Base-by-base conservation (phyloP, 2,113 vertebrate genomes). In the Hassar affinis region DNA sequence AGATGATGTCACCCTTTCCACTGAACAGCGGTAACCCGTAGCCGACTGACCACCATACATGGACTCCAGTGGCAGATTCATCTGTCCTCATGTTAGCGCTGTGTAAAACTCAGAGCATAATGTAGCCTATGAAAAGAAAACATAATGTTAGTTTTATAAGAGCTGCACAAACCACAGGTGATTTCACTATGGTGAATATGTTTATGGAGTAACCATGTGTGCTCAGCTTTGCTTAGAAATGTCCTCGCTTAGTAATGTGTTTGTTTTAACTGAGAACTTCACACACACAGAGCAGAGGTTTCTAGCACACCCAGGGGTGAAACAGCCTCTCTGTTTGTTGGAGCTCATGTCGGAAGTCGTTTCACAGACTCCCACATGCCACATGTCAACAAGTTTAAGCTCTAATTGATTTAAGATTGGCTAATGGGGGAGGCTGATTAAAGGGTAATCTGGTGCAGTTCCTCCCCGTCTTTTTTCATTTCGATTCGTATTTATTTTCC, bases 401-500 rank as follows among this genome's bases (percentile, higher is more conserved):
- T 86, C 87, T 90, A 88, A 87, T 85, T 85, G 79, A 69, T 79
- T 89, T 81, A 88, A 87, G 88, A 90, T 85, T 91, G 86, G 88
- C 86, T 86, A 86, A 90, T 87, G 85, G 72, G 27, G 71, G 33
- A 69, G 66, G 86, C 12, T 92, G 91, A 92, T 93, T 92, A 91
- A 91, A 93, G 91, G 85, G 49, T 85, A 68, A 78, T 87, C 80
- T 81, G 83, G 74, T 89, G 54, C 69, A 86, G 0, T 30, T 74
- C 84, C 84, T 84, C 76, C 15, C 84, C 56, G 89, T 89, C 75
- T 84, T 89, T 91, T 89, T 88, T 85, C 90, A 91, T 88, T 85
- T 74, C 6, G 56, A 90, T 86, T 82, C 81, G 82, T 88, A 89
- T 91, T 94, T 91, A 84, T 92, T 88, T 89, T 87, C 82, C 87